Conservation (phyloP, 2,113 vertebrate genomes). For the Martes martes region DNA sequence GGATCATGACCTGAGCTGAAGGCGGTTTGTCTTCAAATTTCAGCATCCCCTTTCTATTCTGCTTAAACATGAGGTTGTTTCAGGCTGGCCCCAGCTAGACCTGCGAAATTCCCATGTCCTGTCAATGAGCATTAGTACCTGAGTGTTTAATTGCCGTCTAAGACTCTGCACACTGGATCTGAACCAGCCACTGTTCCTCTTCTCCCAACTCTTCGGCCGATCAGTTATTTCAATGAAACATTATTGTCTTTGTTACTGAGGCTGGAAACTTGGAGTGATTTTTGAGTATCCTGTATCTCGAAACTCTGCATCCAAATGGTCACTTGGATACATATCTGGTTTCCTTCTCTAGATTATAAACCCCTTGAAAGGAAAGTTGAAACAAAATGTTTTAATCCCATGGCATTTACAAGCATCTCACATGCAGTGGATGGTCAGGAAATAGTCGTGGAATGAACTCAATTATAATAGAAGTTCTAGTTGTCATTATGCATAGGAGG, state of each 20-base stretch:
- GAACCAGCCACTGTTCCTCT: not conserved
- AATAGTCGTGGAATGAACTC: not conserved
- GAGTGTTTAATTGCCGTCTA: not conserved
- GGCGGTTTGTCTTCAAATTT: not conserved
- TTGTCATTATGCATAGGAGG: not conserved
- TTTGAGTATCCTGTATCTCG: slow-evolving; percentile 18
- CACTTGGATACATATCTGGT: not conserved
- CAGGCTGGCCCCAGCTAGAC: not conserved
- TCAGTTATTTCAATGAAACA: not conserved
- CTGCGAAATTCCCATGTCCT: not conserved
- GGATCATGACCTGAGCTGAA: not conserved
- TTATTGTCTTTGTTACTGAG: slow-evolving; percentile 18
- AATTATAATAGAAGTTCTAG: not conserved
- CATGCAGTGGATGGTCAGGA: not conserved
- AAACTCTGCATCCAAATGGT: not conserved
- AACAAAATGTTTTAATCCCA: not conserved
- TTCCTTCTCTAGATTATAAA: slow-evolving; percentile 25
- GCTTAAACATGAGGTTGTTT: not conserved
- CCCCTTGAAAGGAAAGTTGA: slow-evolving; percentile 16
- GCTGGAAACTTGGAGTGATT: not conserved
- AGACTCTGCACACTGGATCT: not conserved
- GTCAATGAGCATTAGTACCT: not conserved
- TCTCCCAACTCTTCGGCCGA: not conserved
- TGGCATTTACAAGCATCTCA: not conserved
- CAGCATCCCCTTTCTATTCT: not conserved